Base-by-base conservation (phyloP, 2,113 vertebrate species). In the Oreotrochilus melanogaster region DNA sequence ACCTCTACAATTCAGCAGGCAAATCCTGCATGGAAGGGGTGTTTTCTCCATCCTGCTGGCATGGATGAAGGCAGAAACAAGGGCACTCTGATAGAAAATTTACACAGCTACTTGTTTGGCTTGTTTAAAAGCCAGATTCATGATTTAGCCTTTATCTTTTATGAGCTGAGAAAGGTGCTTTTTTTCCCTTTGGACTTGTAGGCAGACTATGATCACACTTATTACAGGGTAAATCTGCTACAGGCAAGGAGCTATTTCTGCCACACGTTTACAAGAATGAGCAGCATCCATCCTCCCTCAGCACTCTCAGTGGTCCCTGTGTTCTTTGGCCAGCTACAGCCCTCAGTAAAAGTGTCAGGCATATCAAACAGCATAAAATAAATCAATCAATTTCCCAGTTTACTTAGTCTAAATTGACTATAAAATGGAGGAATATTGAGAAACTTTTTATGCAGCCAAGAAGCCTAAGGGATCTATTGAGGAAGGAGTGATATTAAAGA, bases 131-230 rank as follows among this genome's bases (percentile, higher is more conserved):
- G n/a, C 33, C 56, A 81, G 39, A 37, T 51, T 53, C 4, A 6
- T 79, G 70, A 47, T 33, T 62, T 74, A 89, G n/a, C 35, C 70
- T 87, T 95, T 82, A 82, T 70, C 70, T 91, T 90, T 69, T 35
- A 73, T 43, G 69, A 82, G 22, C 87, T 78, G 76, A 54, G 71
- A 92, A 91, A 87, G 65, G 27, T 75, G 27, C 8, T 75, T 3
- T 80, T 83, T 48, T 60, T 71, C 9, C 2, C n/a, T 42, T 61
- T 64, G 25, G 62, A 78, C 19, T 65, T 71, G 7, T 16, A 81
- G 48, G 19, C 56, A 92, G 62, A 66, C 45, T 92, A 57, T 95
- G 73, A 92, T 86, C 54, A 95, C 62, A 79, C 42, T 65, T 89
- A 65, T 87, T 87, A 58, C 28, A 58, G 45, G 57, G 43, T 64